Base-by-base conservation (phyloP, 2,113 vertebrate genomes). In the Ameiurus melas region DNA sequence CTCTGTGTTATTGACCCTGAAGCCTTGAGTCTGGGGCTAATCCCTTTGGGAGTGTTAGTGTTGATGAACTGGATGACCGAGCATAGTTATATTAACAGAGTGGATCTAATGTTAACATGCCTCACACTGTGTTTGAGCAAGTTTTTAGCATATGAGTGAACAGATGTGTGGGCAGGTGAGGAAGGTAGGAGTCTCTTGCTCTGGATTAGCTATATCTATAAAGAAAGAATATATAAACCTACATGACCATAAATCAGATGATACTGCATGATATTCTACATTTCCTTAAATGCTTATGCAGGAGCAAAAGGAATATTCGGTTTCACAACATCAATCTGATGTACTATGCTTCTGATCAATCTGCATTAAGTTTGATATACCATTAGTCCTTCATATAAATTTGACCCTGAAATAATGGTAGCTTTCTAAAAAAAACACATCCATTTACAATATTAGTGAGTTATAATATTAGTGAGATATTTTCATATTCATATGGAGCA, bases 31-130 rank as follows among this genome's bases (percentile, higher is more conserved):
- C 88, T 77, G 73, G 73, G 92, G 91, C 89, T 94, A 94, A 94
- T 95, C 93, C 95, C 93, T 90, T 73, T 30, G 93, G 94, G 93
- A 91, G 91, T 92, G 93, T 90, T 92, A 92, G 93, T 89, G 92
- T 94, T 92, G 87, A 55, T 64, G 55, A 95, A 95, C 94, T 93
- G 94, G 93, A 64, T 89, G 94, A 94, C 5, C 20, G 51, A 53
- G 51, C 51, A 53, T 53, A 12, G 10, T 53, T 13, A 53, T 1
- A 53, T 53, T 53, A 53, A 53, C 51, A 53, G 51, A 53, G 51
- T 53, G 10, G 6, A 96, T 95, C 95, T 95, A 94, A 95, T 89
- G 89, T 95, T 96, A 95, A 95, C 93, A 94, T 92, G 91, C 90
- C 92, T 93, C 92, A 93, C 91, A 89, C 89, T 89, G 92, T 83